These are phyloP conservation scores for Sinopyrophorus schimmeli DNA, from an alignment of 2,888 invertebrate genomes.

Conservation along the genomic window DNA sequence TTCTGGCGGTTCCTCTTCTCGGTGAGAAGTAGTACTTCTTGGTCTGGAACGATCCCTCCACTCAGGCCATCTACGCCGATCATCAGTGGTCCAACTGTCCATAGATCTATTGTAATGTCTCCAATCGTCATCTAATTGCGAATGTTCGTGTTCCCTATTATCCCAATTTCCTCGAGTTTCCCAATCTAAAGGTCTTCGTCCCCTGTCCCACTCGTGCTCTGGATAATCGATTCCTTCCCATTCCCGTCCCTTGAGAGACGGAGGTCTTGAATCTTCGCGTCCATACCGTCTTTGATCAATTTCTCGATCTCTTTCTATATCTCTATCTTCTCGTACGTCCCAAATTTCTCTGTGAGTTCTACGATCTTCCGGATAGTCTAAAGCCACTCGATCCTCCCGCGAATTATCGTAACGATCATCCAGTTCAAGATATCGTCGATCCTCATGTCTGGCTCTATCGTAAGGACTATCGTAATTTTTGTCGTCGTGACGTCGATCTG, in stretches of 20 bases:
- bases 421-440: conserved; percentile 48
- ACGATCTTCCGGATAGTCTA: conserved; percentile 50
- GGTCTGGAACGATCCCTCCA: conserved; percentile 55
- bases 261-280: conserved; percentile 43
- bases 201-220: conserved; percentile 56
- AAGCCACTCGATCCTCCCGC: conserved; percentile 46
- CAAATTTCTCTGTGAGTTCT: conserved; percentile 49
- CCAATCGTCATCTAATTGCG: conserved; percentile 52
- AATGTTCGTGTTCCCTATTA: conserved; percentile 47
- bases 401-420: conserved; percentile 50
- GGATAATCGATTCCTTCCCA: conserved; percentile 50
- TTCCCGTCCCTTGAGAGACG: conserved; percentile 46
- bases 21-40: conserved; percentile 54
- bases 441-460: conserved; percentile 42
- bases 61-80: conserved; percentile 58
- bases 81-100: conserved; percentile 58
- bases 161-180: conserved; percentile 53
- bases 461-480: conserved; percentile 55
- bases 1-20: conserved; percentile 41
- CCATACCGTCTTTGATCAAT: conserved; percentile 47
- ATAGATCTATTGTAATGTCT: conserved; percentile 48
- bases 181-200: conserved; percentile 61
- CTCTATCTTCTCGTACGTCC: conserved; percentile 51
- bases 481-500: conserved; percentile 48
- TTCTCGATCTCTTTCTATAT: conserved; percentile 46